phyloP scores from a whole-genome alignment of 2,888 invertebrate species.

The Rhagium mordax region DNA sequence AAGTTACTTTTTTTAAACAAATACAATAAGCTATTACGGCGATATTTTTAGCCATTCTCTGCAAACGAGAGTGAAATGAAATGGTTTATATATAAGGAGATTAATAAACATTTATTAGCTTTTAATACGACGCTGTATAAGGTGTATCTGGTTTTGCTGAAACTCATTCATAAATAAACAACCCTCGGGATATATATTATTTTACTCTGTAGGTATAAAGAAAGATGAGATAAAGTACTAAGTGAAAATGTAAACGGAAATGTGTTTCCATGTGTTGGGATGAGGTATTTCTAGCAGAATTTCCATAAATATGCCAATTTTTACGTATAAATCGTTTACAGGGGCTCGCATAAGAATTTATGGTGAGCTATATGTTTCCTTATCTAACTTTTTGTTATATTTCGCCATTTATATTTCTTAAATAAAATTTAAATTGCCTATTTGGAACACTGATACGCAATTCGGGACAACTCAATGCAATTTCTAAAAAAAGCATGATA shows the following conservation, averaged over 20 bases:
- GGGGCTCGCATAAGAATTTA: constrained; percentile 12
- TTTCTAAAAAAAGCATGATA: neutral
- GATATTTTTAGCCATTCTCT: no score
- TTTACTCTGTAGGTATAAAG: constrained; percentile 7
- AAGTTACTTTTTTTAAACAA: no score
- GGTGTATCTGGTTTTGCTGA: neutral
- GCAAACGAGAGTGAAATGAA: no score
- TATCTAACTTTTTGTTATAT: neutral
- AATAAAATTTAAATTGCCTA: constrained; percentile 20
- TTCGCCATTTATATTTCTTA: constrained; percentile 10
- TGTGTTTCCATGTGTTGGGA: constrained; percentile 7
- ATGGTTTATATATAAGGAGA: neutral
- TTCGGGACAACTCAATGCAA: neutral
- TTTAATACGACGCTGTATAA: neutral
- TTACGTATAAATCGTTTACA: constrained; percentile 22
- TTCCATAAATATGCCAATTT: constrained; percentile 26
- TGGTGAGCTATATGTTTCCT: neutral
- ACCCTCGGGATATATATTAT: neutral
- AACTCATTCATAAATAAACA: constrained; percentile 11
- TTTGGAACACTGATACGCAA: constrained; percentile 3
- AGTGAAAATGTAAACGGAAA: constrained; percentile 25
- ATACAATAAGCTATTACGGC: no score
- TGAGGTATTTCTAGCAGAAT: constrained; percentile 16
- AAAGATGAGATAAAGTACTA: constrained; percentile 18
- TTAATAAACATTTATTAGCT: neutral